Evolutionary conservation across 2,888 invertebrate species (phyloP).

Genomic region (Drosophila helvetica): DNA sequence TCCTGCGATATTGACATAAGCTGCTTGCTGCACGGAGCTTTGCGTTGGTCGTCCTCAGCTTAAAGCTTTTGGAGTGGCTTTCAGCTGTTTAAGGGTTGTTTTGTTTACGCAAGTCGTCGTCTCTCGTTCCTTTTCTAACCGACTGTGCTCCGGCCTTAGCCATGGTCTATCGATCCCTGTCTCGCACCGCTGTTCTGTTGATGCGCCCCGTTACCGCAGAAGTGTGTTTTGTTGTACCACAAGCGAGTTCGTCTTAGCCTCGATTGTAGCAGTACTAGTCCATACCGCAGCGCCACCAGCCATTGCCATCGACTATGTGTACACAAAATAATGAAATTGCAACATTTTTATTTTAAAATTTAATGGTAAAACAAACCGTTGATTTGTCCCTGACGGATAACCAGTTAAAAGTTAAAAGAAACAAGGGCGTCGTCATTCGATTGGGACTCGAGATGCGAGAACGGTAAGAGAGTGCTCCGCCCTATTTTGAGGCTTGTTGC

Average conservation of each 20-base stretch:
- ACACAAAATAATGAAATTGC: conserved; percentile 5
- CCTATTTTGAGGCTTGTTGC: conserved; percentile 54
- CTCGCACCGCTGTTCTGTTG: conserved; percentile 23
- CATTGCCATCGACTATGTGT: conserved; percentile 17
- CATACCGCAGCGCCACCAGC: conserved; percentile 6
- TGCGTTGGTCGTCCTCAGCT: conserved; percentile 5
- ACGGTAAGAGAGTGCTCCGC: conserved; percentile 53
- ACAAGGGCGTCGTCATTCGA: not conserved
- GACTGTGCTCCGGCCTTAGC: conserved; percentile 9
- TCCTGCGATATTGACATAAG: too few species aligned
- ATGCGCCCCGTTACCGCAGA: conserved; percentile 18
- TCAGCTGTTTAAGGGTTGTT: conserved; percentile 27
- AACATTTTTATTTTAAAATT: not conserved
- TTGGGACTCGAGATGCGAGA: conserved; percentile 1
- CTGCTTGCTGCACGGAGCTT: not conserved
- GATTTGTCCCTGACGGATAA: not conserved
- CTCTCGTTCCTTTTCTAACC: conserved; percentile 10
- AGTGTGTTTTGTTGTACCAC: conserved; percentile 68
- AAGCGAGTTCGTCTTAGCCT: conserved; percentile 74
- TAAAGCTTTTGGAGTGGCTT: conserved; percentile 12
- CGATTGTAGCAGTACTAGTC: conserved; percentile 53
- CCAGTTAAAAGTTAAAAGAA: not conserved
- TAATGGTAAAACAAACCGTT: not conserved
- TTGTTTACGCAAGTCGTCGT: conserved; percentile 22
- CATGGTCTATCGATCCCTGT: conserved; percentile 29